Evolutionary conservation across 2,113 vertebrate species (phyloP), one percentile per base, ranked within the genome.

Genomic region (Loxodonta africana): DNA sequence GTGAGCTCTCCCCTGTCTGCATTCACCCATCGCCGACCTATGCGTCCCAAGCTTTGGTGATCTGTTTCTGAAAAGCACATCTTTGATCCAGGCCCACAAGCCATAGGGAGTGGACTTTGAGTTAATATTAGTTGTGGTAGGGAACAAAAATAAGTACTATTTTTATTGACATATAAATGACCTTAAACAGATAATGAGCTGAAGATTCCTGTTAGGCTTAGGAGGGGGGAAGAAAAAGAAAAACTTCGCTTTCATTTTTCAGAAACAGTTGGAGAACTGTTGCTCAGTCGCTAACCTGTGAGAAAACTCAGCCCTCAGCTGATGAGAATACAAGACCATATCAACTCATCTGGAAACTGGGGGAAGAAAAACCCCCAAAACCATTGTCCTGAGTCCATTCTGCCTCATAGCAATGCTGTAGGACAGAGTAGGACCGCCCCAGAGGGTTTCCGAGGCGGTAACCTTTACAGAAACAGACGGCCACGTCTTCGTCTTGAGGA

Each of bases 261-360:
- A 91, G 73, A 95, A 94, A 96, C 92, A 85, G n/a, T 90, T 87
- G 86, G 73, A 97, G 73, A 96, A 85, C 57, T 53, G 11, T 46
- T 83, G 14, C 41, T 23, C 44, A 65, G 21, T 83, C 60, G 63
- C 86, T 97, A 91, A 97, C 96, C 76, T 97, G 84, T 89, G 83
- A 92, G 97, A 97, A 37, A 91, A 95, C 44, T 97, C 88, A 96
- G 93, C 83, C 86, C 87, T 97, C 90, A 60, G 85, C 67, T 86
- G 89, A 95, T 96, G 67, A 94, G 23, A 96, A 97, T 96, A 93
- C 95, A 92, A 95, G 96, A 97, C 51, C 88, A 60, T 85, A 94
- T 51, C 91, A 92, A 88, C 96, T 67, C 97, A 98, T 98, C 83
- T 94, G 15, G 48, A 96, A 96, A 97, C 37, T 93, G 97, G 8